Evolutionary conservation across 2,113 vertebrate species (phyloP), one percentile per base, ranked within the genome.

Genomic region (Mus musculus): DNA sequence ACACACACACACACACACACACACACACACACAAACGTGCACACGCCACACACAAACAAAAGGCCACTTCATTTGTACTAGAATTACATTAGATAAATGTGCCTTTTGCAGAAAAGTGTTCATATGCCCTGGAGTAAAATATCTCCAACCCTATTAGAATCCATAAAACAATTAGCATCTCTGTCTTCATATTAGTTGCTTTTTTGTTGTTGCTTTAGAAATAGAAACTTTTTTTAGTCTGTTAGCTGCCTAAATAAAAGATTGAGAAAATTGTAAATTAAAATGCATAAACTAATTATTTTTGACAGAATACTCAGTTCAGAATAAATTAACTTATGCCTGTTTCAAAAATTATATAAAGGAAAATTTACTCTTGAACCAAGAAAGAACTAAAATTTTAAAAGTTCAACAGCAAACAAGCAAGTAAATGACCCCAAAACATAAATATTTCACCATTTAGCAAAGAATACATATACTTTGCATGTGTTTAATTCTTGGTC

Each of bases 251-350:
- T 96, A 97, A 96, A 95, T 95, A 95, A 95, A 91, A 95, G 71
- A 91, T 33, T 85, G 71, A 49, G 80, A 61, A 96, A 80, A 88
- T n/a, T 81, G 54, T 82, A 94, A 90, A 96, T 3, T 49, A 65
- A 95, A 96, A 89, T n/a, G 86, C 26, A 54, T 94, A 89, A 95
- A 63, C 54, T 96, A 91, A 97, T 97, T 93, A 93, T 78, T 94
- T 93, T 72, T 95, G 77, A 96, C 49, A 92, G 54, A 88, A n/a
- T 65, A 93, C 19, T n/a, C 0, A 13, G 61, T 85, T 61, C 20
- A 72, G 5, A 93, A 93, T 0, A 1, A 59, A 93, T 61, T 97
- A 75, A 95, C 28, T 49, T 69, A 89, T 28, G 59, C 52, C 61
- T 46, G 65, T 59, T 95, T 97, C n/a, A 76, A 89, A 94, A 95